Base-by-base conservation (phyloP, 35 echinoderm and acorn worm species). In the Stichopus chloronotus region DNA sequence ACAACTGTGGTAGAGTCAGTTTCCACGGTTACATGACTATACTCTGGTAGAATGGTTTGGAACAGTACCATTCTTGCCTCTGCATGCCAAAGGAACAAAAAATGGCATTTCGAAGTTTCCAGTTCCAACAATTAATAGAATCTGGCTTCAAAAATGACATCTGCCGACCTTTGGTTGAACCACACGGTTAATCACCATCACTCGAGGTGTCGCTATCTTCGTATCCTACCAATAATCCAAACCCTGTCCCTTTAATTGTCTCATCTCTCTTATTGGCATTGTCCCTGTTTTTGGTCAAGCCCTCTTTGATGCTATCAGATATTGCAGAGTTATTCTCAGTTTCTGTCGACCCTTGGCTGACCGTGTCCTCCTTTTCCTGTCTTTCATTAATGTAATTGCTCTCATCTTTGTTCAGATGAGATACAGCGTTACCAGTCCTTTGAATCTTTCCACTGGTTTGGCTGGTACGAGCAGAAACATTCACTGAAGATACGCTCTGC, bases 161-260 rank as follows among this genome's bases (percentile, higher is more conserved):
- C 30, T 1, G 30, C 30, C 30, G 30, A 43, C 53, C 53, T 9
- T 9, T 86, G 7, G 57, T 58, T 88, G 19, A 4, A 63, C 25
- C 78, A 10, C 52, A 6, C 78, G 22, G 81, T 92, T 23, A 59
- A 22, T 92, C 91, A 13, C 82, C 68, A 12, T 71, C 69, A 4
- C 69, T 76, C 8, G 71, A 72, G 13, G 82, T 76, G 14, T 92
- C 92, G 88, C 92, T 94, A 19, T 59, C 93, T 22, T 86, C 92
- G 80, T 96, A 96, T n/a, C 92, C 95, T 4, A 93, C 95, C 16
- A 96, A 80, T 5, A 96, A 77, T 92, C 92, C 93, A 12, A 93
- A 96, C 56, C 90, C 79, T 20, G 61, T 88, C 59, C 76, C 93
- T 63, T 53, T 54, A 19, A 84, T 60, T 55, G 83, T 59, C 53